Percentiles rank a stretch among this genome's conserved stretches.
Conservation (phyloP, 2,797 vertebrate genomes). For the Otolemur crassicaudatus region DNA sequence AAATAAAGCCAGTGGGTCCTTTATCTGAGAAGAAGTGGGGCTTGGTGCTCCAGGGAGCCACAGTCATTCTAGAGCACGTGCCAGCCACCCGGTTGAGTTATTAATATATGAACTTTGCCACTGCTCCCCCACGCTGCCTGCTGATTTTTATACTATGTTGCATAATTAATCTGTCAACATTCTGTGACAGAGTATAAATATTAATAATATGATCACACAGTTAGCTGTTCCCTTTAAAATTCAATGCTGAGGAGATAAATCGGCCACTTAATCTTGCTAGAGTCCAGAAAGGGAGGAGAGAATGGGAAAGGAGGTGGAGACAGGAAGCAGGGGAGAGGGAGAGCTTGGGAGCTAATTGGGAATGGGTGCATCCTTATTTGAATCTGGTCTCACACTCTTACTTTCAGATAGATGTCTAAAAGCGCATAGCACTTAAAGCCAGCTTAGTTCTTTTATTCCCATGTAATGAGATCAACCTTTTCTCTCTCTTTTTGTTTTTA, state of each 20-base stretch:
- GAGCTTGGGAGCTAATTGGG: slow-evolving; percentile 64
- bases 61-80: neutral
- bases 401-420: neutral
- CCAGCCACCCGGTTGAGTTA: slow-evolving; percentile 79
- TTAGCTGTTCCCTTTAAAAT: slow-evolving; percentile 89
- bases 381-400: neutral
- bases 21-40: neutral
- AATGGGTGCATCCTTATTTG: slow-evolving; percentile 47
- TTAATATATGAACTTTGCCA: slow-evolving; percentile 88
- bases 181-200: slow-evolving; percentile 89
- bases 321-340: neutral
- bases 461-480: slow-evolving; percentile 21
- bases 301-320: neutral
- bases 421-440: neutral
- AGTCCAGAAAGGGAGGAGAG: slow-evolving; percentile 82
- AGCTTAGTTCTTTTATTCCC: slow-evolving; percentile 39
- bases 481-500: neutral
- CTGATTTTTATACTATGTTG: slow-evolving; percentile 88
- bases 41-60: neutral
- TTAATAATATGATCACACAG: slow-evolving; percentile 90
- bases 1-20: neutral
- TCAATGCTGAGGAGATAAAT: slow-evolving; percentile 86
- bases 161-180: slow-evolving; percentile 92
- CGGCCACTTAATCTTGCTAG: slow-evolving; percentile 85
- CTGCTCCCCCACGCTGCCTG: slow-evolving; percentile 84